A percentile compares a stretch with the other conserved stretches of the same genome.
Evolutionary conservation across 2,113 vertebrate genomes (phyloP).

Genomic region (Lepidothrix coronata): DNA sequence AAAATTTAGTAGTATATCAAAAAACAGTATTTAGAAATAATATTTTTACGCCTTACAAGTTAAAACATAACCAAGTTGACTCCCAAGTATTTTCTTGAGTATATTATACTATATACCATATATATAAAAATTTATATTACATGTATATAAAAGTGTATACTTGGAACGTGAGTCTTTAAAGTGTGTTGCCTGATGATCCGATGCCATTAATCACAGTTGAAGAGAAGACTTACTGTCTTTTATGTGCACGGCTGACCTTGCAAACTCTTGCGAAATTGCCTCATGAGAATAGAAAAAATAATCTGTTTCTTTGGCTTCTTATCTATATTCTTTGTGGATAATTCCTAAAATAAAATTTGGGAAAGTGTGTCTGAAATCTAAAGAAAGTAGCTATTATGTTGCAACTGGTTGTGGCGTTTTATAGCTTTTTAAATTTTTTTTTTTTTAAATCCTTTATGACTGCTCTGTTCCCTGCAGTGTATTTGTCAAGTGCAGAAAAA

Average conservation of each 20-base stretch:
- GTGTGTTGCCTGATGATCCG: neutral
- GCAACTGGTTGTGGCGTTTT: conserved; percentile 49
- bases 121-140: neutral
- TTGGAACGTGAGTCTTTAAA: neutral
- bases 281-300: neutral
- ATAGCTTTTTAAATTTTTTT: neutral
- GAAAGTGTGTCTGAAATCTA: conserved; percentile 46
- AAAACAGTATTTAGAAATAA: neutral
- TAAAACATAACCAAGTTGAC: neutral
- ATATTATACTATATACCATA: neutral
- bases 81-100: neutral
- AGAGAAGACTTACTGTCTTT: neutral
- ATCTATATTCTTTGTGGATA: conserved; percentile 31
- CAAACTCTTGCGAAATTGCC: neutral
- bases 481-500: conserved; percentile 68
- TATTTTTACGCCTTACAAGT: neutral
- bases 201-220: neutral
- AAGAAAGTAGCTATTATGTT: conserved; percentile 61
- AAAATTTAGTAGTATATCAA: neutral
- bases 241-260: neutral
- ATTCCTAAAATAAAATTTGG: conserved; percentile 55
- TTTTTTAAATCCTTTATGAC: conserved; percentile 18
- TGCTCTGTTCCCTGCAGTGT: conserved; percentile 58
- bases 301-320: neutral
- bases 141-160: no score